Percentiles rank a stretch among this genome's conserved stretches.
Conservation (phyloP, 2,888 invertebrate species). For the Luffia ferchaultella region DNA sequence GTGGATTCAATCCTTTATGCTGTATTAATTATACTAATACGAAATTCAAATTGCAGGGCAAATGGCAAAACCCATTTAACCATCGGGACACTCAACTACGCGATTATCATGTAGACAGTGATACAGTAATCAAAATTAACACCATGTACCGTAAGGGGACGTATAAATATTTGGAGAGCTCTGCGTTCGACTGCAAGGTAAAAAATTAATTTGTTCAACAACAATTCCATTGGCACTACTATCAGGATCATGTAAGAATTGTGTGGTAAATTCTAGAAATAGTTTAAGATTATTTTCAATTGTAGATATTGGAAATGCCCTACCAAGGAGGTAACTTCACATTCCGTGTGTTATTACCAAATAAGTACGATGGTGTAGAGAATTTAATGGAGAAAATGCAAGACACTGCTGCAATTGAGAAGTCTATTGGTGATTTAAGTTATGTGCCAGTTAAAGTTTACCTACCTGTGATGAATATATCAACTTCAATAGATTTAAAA, state of each 20-base stretch:
- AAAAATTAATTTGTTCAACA: no score
- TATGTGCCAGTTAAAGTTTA: slow-evolving; percentile 15
- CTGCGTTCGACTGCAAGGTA: slow-evolving; percentile 9
- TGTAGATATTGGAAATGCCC: slow-evolving; percentile 24
- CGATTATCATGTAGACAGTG: slow-evolving; percentile 7
- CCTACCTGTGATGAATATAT: slow-evolving; percentile 22
- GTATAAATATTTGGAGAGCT: slow-evolving; percentile 8
- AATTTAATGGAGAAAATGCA: slow-evolving; percentile 14
- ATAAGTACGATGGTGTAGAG: slow-evolving; percentile 14
- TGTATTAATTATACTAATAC: no score
- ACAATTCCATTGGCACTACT: no score
- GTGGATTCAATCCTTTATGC: no score
- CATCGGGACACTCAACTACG: slow-evolving; percentile 6
- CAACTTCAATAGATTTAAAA: slow-evolving; percentile 18
- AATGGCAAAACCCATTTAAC: slow-evolving; percentile 10
- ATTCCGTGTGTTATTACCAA: slow-evolving; percentile 22
- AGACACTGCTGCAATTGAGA: slow-evolving; percentile 14
- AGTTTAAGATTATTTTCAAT: slow-evolving; percentile 3
- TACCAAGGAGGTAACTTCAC: slow-evolving; percentile 24
- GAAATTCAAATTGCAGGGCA: slow-evolving; percentile 9
- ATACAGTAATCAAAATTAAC: slow-evolving; percentile 4
- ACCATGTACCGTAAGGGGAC: slow-evolving; percentile 9
- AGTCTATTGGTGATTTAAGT: slow-evolving; percentile 10
- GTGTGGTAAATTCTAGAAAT: no score
- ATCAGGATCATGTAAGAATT: no score